These are phyloP conservation scores for Halocynthia aurantium DNA, from an alignment of 23 tunicate genomes.

Conservation along the genomic window DNA sequence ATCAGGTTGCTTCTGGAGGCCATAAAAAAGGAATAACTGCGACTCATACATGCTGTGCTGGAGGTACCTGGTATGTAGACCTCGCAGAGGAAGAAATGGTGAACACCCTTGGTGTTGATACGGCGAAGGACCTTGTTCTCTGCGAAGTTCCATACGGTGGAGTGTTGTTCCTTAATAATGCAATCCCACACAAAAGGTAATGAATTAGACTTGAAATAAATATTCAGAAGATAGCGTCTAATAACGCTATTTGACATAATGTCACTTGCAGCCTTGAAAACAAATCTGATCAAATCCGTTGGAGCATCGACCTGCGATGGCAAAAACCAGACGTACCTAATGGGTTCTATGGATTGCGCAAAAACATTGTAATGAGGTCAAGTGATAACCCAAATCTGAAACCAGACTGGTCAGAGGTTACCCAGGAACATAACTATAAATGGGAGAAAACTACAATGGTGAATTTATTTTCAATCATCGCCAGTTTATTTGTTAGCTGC, in stretches of 20 bases:
- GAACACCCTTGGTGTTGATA: constrained; percentile 63
- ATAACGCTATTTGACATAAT: background rate
- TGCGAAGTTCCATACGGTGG: constrained; percentile 95
- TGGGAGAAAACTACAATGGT: constrained; percentile 9
- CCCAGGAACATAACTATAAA: constrained; percentile 33
- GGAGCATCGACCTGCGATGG: constrained; percentile 96
- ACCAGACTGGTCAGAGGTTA: constrained; percentile 77
- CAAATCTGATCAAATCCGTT: constrained; percentile 60
- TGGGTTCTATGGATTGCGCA: constrained; percentile 75
- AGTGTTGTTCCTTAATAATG: constrained; percentile 79
- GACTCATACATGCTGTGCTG: constrained; percentile 83
- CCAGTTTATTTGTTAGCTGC: too few species aligned
- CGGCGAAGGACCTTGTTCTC: constrained; percentile 58
- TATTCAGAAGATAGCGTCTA: background rate
- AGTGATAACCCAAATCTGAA: constrained; percentile 55
- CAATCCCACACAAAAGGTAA: constrained; percentile 84
- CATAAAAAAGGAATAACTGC: constrained; percentile 72
- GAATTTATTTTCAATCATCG: too few species aligned
- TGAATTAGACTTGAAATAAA: background rate
- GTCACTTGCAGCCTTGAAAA: constrained; percentile 51
- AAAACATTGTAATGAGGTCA: constrained; percentile 67
- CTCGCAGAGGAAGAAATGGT: constrained; percentile 54
- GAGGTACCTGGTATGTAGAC: constrained; percentile 94
- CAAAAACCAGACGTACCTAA: constrained; percentile 70
- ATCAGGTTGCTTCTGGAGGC: constrained; percentile 66